Conservation (phyloP, 2,113 vertebrate species). For the Sceloporus tristichus region DNA sequence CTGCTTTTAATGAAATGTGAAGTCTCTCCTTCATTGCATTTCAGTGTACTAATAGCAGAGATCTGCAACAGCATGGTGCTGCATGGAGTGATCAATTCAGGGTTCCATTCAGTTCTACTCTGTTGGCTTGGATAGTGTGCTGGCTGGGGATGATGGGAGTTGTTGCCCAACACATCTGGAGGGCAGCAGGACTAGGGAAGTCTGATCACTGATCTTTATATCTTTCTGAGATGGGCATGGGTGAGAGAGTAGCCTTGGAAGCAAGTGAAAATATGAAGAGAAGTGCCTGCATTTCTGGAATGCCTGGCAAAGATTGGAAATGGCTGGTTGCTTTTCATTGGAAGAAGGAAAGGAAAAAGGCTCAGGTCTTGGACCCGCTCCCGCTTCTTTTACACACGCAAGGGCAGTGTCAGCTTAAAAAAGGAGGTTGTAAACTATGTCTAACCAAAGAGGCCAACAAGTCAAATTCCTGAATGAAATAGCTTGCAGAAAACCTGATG, state of each 20-base stretch:
- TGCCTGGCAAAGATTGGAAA: not conserved
- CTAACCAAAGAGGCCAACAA: not conserved
- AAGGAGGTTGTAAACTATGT: not conserved
- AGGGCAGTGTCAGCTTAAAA: not conserved
- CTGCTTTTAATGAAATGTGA: too few relatives aligned
- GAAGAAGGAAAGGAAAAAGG: not conserved
- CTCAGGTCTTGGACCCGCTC: accelerated
- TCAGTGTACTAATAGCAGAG: too few relatives aligned
- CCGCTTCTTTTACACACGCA: constrained; percentile 6
- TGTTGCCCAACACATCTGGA: not conserved
- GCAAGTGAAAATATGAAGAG: not conserved
- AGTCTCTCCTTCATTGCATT: too few relatives aligned
- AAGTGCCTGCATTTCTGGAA: not conserved
- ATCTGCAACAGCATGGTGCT: too few relatives aligned
- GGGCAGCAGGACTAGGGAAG: not conserved
- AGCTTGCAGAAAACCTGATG: not conserved
- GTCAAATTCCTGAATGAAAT: constrained; percentile 41
- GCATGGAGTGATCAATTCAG: too few relatives aligned
- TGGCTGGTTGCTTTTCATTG: not conserved
- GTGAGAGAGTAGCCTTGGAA: not conserved
- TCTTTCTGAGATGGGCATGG: not conserved
- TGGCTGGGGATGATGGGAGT: too few relatives aligned
- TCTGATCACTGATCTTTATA: not conserved
- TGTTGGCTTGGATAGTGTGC: not conserved
- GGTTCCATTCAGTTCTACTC: too few relatives aligned